These are phyloP conservation scores for Protobothrops flavoviridis DNA, from an alignment of 2,113 vertebrate species.

Conservation along the genomic window DNA sequence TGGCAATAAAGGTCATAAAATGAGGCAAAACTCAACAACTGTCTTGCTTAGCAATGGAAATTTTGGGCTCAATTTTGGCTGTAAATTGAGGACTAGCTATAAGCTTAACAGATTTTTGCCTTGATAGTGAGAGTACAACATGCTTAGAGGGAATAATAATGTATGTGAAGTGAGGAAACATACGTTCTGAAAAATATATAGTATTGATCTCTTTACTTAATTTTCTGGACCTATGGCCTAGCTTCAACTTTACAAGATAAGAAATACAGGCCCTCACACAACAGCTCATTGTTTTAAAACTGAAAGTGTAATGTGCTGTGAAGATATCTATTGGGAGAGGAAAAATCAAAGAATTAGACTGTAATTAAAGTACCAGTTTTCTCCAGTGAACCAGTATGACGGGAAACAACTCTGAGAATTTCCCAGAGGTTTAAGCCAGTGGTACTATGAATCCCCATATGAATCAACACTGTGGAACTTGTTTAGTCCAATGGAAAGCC, in stretches of 20 bases:
- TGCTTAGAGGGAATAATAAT: not conserved
- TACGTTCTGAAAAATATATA: not conserved
- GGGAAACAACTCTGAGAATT: not conserved
- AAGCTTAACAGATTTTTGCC: not conserved
- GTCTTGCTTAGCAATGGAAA: not conserved
- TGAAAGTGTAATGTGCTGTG: not conserved
- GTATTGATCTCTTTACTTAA: not conserved
- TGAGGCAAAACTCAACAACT: not conserved
- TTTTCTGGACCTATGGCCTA: not conserved
- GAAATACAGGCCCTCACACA: not conserved
- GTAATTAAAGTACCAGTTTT: not conserved
- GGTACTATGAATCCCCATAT: not conserved
- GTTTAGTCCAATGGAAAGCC: not conserved
- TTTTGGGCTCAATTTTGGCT: not conserved
- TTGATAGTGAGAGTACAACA: not conserved
- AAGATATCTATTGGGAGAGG: not conserved
- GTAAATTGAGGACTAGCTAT: not conserved
- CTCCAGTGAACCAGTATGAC: not conserved
- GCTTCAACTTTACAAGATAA: not conserved
- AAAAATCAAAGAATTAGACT: not conserved
- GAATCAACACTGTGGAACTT: not conserved
- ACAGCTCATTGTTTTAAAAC: not conserved
- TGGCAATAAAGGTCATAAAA: not conserved
- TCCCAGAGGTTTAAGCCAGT: not conserved
- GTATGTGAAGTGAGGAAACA: not conserved